A percentile compares a stretch with the other conserved stretches of the same genome.
These are phyloP conservation scores for Stenolophus ochropezus DNA, from an alignment of 2,888 invertebrate species.

Conservation along the genomic window DNA sequence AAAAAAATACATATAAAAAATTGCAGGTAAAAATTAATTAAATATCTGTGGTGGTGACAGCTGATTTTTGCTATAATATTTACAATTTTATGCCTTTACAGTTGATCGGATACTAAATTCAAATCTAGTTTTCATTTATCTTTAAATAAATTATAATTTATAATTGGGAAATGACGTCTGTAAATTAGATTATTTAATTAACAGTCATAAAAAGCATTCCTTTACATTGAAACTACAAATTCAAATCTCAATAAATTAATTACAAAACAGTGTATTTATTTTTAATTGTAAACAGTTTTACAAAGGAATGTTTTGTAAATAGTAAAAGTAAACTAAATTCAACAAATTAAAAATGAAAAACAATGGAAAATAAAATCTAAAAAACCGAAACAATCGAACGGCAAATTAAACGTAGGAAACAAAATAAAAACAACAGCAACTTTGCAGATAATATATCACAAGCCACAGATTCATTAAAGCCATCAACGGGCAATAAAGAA, in stretches of 20 bases:
- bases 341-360: conserved; percentile 13
- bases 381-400: conserved; percentile 27
- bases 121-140: too few relatives aligned
- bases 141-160: too few relatives aligned
- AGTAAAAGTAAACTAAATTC: neutral
- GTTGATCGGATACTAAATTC: too few relatives aligned
- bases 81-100: too few relatives aligned
- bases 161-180: too few relatives aligned
- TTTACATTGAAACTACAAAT: neutral
- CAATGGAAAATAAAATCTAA: neutral
- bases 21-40: too few relatives aligned
- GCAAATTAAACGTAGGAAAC: conserved; percentile 26
- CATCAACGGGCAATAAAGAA: conserved; percentile 47
- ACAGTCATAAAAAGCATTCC: neutral
- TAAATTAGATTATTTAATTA: neutral
- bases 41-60: too few relatives aligned
- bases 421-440: conserved; percentile 27
- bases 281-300: neutral
- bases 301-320: neutral
- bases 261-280: neutral
- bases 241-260: neutral
- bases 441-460: conserved; percentile 47
- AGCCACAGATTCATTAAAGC: conserved; percentile 49
- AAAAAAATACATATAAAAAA: too few relatives aligned
- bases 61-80: too few relatives aligned